Evolutionary conservation across 30 jellyfish, hydroid and myxozoan species (phyloP), one percentile per base, ranked within the genome.

Genomic region (Hydractinia echinata): DNA sequence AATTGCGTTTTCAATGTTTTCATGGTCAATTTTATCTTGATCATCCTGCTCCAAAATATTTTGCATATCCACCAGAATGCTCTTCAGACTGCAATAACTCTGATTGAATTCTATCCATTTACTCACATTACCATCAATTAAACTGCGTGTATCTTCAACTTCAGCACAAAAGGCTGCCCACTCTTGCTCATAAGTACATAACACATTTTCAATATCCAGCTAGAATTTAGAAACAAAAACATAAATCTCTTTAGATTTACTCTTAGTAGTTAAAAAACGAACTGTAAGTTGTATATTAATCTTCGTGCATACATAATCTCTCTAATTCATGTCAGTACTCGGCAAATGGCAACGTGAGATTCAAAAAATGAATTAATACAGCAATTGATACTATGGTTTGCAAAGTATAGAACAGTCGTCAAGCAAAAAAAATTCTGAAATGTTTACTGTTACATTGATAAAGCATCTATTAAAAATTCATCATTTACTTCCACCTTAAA

Each of bases 81-180:
- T 11, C 5, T 11, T 51, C 85, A 87, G 21, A 51, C 73, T 87
- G 6, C 55, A 79, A 44, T 64, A 66, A 14, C 66, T 83, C 5
- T 69, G 58, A 58, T 76, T 82, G 51, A 88, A 88, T 4, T 72
- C 87, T 53, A 68, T 71, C 94, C 96, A 88, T 67, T 67, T 72
- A 51, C 61, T 54, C 6, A 68, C 60, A 60, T 82, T 55, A 5
- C 68, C 92, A 30, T 89, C 94, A 1, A 89, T 19, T 15, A 71
- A 9, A 20, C 14, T 30, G 55, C 53, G 39, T 20, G 55, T 30
- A 15, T 71, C 81, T 15, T 39, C 55, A 20, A 50, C 61, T n/a
- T 48, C 61, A 50, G 81, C 4, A 71, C 81, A 71, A 19, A 71
- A 71, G 11, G 53, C 55, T 0, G 81, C 81, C 81, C 81, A 71